phyloP scores from a whole-genome alignment of 2,113 vertebrate species.

The Corynorhinus townsendii region DNA sequence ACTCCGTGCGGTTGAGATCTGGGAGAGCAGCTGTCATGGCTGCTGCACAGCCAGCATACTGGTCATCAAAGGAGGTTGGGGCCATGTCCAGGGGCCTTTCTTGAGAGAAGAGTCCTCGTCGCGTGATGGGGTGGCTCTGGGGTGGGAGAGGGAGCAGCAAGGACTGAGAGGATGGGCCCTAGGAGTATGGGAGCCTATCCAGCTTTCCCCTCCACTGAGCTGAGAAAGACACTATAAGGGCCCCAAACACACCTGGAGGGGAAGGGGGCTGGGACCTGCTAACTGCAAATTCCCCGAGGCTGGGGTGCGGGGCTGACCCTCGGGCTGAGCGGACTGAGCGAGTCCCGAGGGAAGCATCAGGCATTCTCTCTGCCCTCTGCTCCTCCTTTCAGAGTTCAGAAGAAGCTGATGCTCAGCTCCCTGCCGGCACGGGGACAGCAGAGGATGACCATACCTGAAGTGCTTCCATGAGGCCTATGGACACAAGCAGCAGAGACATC shows the following conservation, averaged over 20 bases:
- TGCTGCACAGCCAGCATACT: constrained; percentile 71
- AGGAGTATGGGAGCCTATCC: not conserved
- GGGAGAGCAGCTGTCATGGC: constrained; percentile 66
- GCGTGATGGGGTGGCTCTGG: not conserved
- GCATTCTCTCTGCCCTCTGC: not conserved
- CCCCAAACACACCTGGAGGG: not conserved
- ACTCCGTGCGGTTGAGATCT: constrained; percentile 73
- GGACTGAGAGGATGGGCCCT: not conserved
- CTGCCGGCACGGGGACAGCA: not conserved
- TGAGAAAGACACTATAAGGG: not conserved
- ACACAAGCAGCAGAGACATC: constrained; percentile 49
- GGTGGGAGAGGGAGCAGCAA: not conserved
- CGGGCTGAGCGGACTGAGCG: accelerated
- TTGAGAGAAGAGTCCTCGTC: not conserved
- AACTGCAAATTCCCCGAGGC: not conserved
- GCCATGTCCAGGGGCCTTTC: constrained; percentile 72
- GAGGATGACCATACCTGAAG: constrained; percentile 42
- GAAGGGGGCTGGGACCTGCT: not conserved
- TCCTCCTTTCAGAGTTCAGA: not conserved
- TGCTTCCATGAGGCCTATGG: not conserved
- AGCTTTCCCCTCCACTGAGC: not conserved
- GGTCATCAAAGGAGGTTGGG: constrained; percentile 75
- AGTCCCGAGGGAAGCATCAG: not conserved
- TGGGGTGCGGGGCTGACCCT: not conserved
- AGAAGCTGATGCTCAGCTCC: not conserved